A percentile compares a stretch with the other conserved stretches of the same genome.
These are phyloP conservation scores for Uria aalge DNA, from an alignment of 2,113 vertebrate species.

Conservation along the genomic window DNA sequence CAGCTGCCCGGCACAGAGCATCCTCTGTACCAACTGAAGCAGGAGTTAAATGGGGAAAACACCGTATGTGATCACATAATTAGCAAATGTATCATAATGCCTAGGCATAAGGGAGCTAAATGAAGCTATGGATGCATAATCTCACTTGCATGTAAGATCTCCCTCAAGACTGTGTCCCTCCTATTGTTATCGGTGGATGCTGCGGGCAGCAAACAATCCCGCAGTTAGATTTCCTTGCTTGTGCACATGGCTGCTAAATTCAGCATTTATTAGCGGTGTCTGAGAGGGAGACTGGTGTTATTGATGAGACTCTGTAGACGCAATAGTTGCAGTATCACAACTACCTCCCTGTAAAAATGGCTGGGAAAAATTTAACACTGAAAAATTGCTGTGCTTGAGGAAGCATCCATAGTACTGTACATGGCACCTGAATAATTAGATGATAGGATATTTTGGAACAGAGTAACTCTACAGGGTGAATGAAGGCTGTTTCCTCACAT, in stretches of 20 bases:
- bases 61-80: not conserved
- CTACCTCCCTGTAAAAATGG: not conserved
- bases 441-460: not conserved
- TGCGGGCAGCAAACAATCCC: not conserved
- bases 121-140: not conserved
- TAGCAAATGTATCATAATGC: not conserved
- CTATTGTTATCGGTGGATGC: not conserved
- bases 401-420: not conserved
- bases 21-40: not conserved
- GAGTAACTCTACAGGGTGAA: not conserved
- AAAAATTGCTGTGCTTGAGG: not conserved
- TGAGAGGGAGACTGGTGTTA: not conserved
- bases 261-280: not conserved
- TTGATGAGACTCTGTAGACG: not conserved
- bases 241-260: not conserved
- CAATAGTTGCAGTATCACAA: not conserved
- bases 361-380: not conserved
- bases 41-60: not conserved
- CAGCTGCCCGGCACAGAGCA: not conserved
- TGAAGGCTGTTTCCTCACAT: not conserved
- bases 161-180: not conserved
- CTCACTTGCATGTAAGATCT: not conserved
- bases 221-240: not conserved
- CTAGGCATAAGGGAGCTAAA: constrained; percentile 18
- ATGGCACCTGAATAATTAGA: not conserved